Conservation (phyloP, 2,113 vertebrate genomes). For the Syrmaticus mikado region DNA sequence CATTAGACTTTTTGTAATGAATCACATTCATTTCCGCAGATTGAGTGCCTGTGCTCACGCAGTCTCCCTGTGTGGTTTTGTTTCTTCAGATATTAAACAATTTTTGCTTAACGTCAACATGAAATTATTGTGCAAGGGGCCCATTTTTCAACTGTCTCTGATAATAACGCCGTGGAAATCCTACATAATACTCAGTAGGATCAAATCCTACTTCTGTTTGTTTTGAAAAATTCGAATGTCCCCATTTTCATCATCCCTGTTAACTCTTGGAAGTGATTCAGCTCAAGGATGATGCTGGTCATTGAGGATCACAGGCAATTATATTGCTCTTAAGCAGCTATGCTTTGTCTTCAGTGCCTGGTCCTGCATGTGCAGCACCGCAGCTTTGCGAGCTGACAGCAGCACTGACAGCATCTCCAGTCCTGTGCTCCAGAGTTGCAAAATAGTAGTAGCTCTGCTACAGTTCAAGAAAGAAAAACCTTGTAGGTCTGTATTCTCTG, state of each 20-base stretch:
- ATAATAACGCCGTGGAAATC: not conserved
- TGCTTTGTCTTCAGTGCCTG: not conserved
- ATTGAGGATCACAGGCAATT: not conserved
- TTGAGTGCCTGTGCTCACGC: not conserved
- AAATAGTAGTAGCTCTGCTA: not conserved
- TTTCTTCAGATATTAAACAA: not conserved
- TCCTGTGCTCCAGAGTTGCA: not conserved
- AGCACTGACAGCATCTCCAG: not conserved
- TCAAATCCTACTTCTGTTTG: not conserved
- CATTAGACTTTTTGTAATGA: slow-evolving; percentile 9
- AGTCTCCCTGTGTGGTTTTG: not conserved
- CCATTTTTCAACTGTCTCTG: not conserved
- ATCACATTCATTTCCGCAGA: not conserved
- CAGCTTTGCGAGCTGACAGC: not conserved
- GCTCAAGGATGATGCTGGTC: not conserved
- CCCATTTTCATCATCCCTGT: not conserved
- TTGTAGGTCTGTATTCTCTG: not conserved
- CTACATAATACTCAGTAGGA: not conserved
- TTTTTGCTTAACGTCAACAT: not conserved
- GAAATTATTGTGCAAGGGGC: not conserved
- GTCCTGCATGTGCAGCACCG: not conserved
- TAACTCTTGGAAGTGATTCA: not conserved
- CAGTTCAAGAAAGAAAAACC: not conserved
- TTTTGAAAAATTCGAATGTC: not conserved
- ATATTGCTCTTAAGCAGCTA: not conserved